Percentiles rank a stretch among this genome's conserved stretches.
These are phyloP conservation scores for Sarcophaga carnaria DNA, from an alignment of 2,888 invertebrate species.

Conservation along the genomic window DNA sequence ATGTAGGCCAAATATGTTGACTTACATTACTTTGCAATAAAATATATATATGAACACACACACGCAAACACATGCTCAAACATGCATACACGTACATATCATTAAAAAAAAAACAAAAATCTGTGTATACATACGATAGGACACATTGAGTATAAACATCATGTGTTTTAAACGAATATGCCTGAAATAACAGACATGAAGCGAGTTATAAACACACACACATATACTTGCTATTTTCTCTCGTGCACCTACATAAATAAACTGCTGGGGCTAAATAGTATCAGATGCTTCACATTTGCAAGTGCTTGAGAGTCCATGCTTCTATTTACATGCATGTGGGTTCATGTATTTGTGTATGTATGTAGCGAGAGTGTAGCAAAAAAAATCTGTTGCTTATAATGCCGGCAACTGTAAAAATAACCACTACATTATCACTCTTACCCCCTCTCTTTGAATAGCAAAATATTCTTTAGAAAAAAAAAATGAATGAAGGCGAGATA, in stretches of 20 bases:
- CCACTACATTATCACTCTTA: slow-evolving; percentile 5
- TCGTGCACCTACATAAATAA: slow-evolving; percentile 20
- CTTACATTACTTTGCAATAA: slow-evolving; percentile 65
- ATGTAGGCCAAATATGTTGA: slow-evolving; percentile 70
- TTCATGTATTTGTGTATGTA: not conserved
- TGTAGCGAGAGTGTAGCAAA: not conserved
- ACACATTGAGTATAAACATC: slow-evolving; percentile 22
- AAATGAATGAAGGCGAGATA: not conserved
- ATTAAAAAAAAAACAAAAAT: slow-evolving; percentile 3
- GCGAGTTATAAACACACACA: not conserved
- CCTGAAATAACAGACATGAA: slow-evolving; percentile 9
- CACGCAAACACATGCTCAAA: slow-evolving; percentile 7
- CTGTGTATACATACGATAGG: slow-evolving; percentile 42
- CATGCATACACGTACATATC: not conserved
- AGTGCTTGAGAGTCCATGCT: slow-evolving; percentile 28
- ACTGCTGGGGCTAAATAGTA: slow-evolving; percentile 52
- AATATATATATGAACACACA: slow-evolving; percentile 20
- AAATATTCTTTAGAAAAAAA: not conserved
- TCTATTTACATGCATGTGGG: not conserved
- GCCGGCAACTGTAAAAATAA: slow-evolving; percentile 59
- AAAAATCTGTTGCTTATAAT: slow-evolving; percentile 61
- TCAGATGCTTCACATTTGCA: slow-evolving; percentile 53
- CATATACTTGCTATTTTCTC: not conserved
- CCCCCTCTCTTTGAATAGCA: not conserved
- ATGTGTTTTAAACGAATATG: not conserved